Conservation (phyloP, 2,113 vertebrate species). For the Trochalopteron elliotii region DNA sequence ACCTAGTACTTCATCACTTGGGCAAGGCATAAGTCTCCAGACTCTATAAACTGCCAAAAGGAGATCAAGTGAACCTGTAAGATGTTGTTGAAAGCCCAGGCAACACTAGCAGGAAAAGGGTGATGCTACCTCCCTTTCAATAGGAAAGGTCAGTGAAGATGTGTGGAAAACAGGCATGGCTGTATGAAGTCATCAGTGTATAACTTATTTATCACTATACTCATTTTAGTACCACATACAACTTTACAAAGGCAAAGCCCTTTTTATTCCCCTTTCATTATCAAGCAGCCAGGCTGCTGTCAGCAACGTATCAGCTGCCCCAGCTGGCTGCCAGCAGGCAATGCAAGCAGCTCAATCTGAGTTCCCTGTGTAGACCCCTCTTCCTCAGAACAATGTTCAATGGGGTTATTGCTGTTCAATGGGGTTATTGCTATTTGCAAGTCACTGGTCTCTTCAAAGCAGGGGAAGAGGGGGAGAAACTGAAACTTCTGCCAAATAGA, state of each 20-base stretch:
- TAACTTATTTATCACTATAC: neutral
- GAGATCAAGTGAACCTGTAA: neutral
- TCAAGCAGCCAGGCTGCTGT: neutral
- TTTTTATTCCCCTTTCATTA: neutral
- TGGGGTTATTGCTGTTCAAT: neutral
- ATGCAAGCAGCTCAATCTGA: neutral
- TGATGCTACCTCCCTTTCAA: neutral
- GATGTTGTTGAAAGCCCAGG: neutral
- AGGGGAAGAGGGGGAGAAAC: neutral
- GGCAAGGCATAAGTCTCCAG: neutral
- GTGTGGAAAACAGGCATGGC: neutral
- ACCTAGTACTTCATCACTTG: neutral
- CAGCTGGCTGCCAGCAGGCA: neutral
- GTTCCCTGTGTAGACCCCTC: neutral
- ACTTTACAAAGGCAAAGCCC: neutral
- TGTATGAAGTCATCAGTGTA: neutral
- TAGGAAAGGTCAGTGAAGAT: neutral
- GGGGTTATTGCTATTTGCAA: neutral
- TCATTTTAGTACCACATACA: neutral
- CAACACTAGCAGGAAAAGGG: neutral
- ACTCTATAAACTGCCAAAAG: neutral
- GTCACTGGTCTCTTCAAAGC: neutral
- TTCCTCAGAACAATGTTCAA: neutral
- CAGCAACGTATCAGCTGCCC: neutral
- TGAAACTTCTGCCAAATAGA: neutral